Conservation (phyloP, 2,888 invertebrate genomes). For the Drosophila longiperda region DNA sequence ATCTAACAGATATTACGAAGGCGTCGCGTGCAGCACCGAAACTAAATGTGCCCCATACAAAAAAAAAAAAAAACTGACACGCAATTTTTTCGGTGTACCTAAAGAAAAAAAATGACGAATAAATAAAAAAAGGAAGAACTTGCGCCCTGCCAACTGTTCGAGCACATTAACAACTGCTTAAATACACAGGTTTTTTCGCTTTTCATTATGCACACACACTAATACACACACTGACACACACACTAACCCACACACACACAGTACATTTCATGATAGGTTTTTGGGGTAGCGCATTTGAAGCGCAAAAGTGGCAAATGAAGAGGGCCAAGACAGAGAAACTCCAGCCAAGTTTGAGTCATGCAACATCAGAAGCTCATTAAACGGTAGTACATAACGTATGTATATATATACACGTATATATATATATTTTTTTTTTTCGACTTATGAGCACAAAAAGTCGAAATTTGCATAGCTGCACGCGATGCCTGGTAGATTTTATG, state of each 20-base stretch:
- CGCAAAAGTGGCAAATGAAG: conserved; percentile 26
- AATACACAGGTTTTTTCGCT: conserved; percentile 68
- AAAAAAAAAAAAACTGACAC: conserved; percentile 62
- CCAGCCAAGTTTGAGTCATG: conserved; percentile 51
- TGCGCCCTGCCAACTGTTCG: conserved; percentile 27
- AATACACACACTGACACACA: neutral
- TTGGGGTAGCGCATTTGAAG: conserved; percentile 41
- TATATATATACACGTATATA: neutral
- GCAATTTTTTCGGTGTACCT: conserved; percentile 53
- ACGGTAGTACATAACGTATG: conserved; percentile 45
- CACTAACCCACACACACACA: conserved; percentile 1
- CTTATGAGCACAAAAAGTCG: conserved; percentile 29
- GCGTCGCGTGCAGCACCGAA: conserved; percentile 65
- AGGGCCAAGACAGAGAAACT: conserved; percentile 44
- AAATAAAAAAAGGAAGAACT: neutral
- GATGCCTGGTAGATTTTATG: conserved; percentile 58
- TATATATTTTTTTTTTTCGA: neutral
- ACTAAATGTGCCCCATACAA: conserved; percentile 58
- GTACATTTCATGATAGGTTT: conserved; percentile 39
- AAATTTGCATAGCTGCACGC: conserved; percentile 73
- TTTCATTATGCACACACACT: conserved; percentile 33
- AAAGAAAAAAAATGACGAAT: conserved; percentile 11
- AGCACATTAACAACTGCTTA: conserved; percentile 75
- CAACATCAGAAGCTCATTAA: conserved; percentile 66
- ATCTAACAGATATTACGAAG: conserved; percentile 59